These are phyloP conservation scores for Miltochrista miniata DNA, from an alignment of 2,888 invertebrate species.

Conservation along the genomic window DNA sequence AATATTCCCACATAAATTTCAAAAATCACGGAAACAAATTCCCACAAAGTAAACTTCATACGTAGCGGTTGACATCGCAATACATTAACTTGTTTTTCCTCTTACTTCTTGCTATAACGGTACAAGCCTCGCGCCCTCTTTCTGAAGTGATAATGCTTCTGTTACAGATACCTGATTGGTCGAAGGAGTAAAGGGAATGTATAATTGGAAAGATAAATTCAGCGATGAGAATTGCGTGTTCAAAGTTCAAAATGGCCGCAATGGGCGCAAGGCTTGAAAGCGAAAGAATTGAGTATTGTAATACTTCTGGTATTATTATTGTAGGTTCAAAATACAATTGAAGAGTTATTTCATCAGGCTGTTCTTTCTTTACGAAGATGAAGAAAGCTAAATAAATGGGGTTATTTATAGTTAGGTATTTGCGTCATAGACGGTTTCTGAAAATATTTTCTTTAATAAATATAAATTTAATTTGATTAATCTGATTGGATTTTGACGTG, in stretches of 20 bases:
- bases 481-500: too few relatives aligned
- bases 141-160: conserved; percentile 69
- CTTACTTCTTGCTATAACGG: conserved; percentile 59
- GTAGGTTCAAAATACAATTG: too few relatives aligned
- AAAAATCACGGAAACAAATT: conserved; percentile 19
- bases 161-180: conserved; percentile 53
- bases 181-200: conserved; percentile 50
- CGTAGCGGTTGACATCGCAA: conserved; percentile 16
- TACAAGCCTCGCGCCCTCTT: conserved; percentile 58
- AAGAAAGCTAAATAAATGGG: too few relatives aligned
- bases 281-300: conserved; percentile 19
- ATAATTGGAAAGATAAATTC: conserved; percentile 55
- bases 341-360: too few relatives aligned
- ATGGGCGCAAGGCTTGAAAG: conserved; percentile 17
- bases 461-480: too few relatives aligned
- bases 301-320: neutral
- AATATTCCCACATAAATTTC: conserved; percentile 13
- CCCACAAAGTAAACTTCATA: conserved; percentile 16
- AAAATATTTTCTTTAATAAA: too few relatives aligned
- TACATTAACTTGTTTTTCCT: conserved; percentile 52
- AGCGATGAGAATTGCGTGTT: conserved; percentile 33
- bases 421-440: too few relatives aligned
- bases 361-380: too few relatives aligned
- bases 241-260: conserved; percentile 16
- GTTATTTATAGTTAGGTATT: too few relatives aligned